Conservation (phyloP, 2,888 invertebrate species). For the Lithophane socia region DNA sequence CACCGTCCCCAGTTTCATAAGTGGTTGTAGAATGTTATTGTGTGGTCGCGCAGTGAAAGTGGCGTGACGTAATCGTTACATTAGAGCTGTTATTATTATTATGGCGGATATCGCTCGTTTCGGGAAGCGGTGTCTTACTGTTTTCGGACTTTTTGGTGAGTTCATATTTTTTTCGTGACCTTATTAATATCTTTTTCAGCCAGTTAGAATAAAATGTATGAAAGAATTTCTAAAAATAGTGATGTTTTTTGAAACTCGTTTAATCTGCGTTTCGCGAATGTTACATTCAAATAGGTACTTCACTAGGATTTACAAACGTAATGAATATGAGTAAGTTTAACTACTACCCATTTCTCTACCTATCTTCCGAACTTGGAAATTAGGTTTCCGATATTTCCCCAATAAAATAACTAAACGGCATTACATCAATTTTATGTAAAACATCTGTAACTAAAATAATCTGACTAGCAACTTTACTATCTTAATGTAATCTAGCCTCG, state of each 20-base stretch:
- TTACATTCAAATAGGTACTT: background rate
- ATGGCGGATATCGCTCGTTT: slow-evolving; percentile 86
- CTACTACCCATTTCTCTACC: background rate
- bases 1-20: slow-evolving; percentile 82
- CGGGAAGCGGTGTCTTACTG: slow-evolving; percentile 83
- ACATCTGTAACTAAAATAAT: slow-evolving; percentile 8
- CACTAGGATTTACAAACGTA: background rate
- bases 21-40: slow-evolving; percentile 83
- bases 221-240: background rate
- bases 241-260: background rate
- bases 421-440: background rate
- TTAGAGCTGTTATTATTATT: slow-evolving; percentile 84
- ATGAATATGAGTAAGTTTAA: background rate
- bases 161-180: slow-evolving; percentile 34
- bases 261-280: background rate
- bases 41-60: slow-evolving; percentile 86
- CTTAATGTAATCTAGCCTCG: background rate
- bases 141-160: slow-evolving; percentile 81
- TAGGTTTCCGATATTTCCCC: background rate
- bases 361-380: background rate
- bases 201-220: background rate
- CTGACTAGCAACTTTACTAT: background rate
- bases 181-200: background rate
- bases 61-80: slow-evolving; percentile 87
- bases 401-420: background rate